A percentile compares a stretch with the other conserved stretches of the same genome.
These are phyloP conservation scores for Octodonta nipae DNA, from an alignment of 2,888 invertebrate species.

Conservation along the genomic window DNA sequence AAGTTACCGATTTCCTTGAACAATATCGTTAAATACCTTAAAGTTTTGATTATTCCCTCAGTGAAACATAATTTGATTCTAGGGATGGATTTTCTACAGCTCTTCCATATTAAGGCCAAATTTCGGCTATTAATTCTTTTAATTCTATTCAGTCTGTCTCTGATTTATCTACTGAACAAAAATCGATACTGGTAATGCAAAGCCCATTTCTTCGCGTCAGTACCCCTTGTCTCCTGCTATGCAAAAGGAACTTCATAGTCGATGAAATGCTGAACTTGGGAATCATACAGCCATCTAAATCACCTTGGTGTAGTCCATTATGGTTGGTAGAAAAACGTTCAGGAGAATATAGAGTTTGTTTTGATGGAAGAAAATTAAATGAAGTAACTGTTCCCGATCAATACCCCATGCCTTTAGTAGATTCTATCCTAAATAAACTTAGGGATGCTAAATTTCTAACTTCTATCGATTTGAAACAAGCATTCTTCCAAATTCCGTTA, in stretches of 20 bases:
- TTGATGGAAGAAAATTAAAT: conserved; percentile 24
- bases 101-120: no score
- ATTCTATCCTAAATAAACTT: conserved; percentile 20
- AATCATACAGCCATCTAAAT: conserved; percentile 19
- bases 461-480: conserved; percentile 21
- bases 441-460: conserved; percentile 21
- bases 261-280: conserved; percentile 8
- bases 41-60: no score
- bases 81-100: no score
- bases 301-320: conserved; percentile 22
- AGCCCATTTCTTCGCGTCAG: conserved; percentile 6
- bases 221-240: conserved; percentile 10
- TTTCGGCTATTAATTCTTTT: no score
- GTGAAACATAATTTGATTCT: no score
- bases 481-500: conserved; percentile 21
- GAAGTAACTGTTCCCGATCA: conserved; percentile 20
- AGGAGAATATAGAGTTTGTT: conserved; percentile 19
- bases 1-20: no score
- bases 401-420: conserved; percentile 22
- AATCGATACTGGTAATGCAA: conserved; percentile 7
- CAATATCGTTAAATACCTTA: no score
- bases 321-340: conserved; percentile 19
- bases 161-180: no score
- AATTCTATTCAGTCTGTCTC: no score
- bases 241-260: conserved; percentile 7